These are phyloP conservation scores for Python bivittatus DNA, from an alignment of 2,113 vertebrate species.

Conservation along the genomic window DNA sequence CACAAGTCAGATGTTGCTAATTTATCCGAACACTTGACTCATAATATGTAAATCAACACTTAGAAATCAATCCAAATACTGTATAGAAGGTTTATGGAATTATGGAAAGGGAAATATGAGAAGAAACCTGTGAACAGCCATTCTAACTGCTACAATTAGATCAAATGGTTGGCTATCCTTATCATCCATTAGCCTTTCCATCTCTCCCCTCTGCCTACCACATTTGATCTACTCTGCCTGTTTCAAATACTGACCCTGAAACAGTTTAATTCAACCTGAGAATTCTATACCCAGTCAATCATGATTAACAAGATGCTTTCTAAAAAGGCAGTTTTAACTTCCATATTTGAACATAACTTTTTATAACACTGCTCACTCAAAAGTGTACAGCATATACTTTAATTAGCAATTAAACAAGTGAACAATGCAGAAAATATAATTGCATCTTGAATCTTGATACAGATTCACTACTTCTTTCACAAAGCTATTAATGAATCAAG, in stretches of 20 bases:
- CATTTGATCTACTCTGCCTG: background rate
- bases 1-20: background rate
- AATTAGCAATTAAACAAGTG: background rate
- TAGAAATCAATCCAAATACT: background rate
- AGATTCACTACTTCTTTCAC: background rate
- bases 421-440: background rate
- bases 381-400: background rate
- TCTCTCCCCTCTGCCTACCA: too few relatives aligned
- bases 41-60: background rate
- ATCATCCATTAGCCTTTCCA: background rate
- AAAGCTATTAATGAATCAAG: background rate
- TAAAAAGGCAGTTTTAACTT: background rate
- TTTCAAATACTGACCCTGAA: constrained; percentile 1
- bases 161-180: background rate
- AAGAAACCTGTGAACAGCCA: background rate
- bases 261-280: background rate
- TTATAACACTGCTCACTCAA: background rate
- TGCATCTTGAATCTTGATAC: background rate
- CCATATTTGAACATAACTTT: background rate
- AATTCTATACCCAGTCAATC: background rate
- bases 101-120: background rate
- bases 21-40: background rate
- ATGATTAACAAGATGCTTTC: background rate
- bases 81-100: background rate
- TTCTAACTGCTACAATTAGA: background rate